Conservation (phyloP, 2,797 vertebrate genomes). For the Merluccius polli region DNA sequence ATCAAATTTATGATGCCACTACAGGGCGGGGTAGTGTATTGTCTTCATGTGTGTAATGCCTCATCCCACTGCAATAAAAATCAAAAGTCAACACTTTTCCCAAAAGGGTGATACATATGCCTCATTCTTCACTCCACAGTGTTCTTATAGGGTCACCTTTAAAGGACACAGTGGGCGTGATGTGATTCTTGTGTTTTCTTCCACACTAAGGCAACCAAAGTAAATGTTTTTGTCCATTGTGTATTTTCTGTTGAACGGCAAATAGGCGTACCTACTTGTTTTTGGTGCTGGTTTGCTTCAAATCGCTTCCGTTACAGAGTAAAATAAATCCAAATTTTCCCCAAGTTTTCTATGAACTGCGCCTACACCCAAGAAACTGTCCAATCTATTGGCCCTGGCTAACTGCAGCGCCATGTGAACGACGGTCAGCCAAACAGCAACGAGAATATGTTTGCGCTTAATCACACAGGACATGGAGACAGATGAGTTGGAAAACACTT, state of each 20-base stretch:
- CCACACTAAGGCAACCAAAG: not conserved
- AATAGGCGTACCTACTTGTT: too few relatives aligned
- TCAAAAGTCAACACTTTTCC: constrained; percentile 47
- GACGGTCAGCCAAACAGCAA: too few relatives aligned
- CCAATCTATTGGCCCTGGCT: too few relatives aligned
- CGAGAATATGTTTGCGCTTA: too few relatives aligned
- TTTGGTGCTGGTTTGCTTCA: too few relatives aligned
- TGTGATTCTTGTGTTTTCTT: constrained; percentile 11
- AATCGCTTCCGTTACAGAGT: too few relatives aligned
- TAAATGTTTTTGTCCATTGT: not conserved
- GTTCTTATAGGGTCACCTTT: constrained; percentile 46
- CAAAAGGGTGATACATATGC: constrained; percentile 42
- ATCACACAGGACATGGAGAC: too few relatives aligned
- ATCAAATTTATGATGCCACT: constrained; percentile 33
- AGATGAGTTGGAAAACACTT: too few relatives aligned
- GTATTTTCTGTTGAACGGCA: not conserved
- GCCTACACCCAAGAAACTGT: too few relatives aligned
- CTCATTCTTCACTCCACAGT: constrained; percentile 14
- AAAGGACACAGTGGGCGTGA: constrained; percentile 19
- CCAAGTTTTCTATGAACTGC: too few relatives aligned
- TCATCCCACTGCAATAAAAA: constrained; percentile 36
- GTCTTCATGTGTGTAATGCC: constrained; percentile 32
- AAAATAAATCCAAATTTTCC: too few relatives aligned
- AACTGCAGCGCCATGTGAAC: too few relatives aligned
- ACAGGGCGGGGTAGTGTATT: constrained; percentile 21